Percentiles rank a stretch among this genome's conserved stretches.
Evolutionary conservation across 2,113 vertebrate species (phyloP).

Genomic region (Craseonycteris thonglongyai): DNA sequence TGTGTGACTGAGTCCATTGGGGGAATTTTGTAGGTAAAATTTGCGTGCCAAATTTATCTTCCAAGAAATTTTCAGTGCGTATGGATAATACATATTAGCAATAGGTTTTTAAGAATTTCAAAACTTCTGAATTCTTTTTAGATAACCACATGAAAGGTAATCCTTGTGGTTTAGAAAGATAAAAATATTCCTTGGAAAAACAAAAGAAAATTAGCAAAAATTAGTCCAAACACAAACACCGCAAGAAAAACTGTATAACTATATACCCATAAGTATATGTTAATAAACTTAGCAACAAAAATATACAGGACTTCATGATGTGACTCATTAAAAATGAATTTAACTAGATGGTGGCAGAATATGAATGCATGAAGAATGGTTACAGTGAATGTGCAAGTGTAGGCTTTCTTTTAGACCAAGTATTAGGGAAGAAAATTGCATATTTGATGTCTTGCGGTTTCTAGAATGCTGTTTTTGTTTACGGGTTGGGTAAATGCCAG

Average conservation of each 20-base stretch:
- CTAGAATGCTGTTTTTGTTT: constrained; percentile 78
- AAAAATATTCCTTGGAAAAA: constrained; percentile 69
- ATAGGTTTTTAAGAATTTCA: neutral
- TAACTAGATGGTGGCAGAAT: constrained; percentile 4
- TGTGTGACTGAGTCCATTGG: neutral
- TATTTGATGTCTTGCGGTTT: constrained; percentile 76
- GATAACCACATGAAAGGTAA: constrained; percentile 52
- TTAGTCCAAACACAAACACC: constrained; percentile 69
- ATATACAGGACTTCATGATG: constrained; percentile 57
- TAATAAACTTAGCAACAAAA: constrained; percentile 77
- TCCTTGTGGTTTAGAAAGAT: constrained; percentile 61
- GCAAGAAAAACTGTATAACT: constrained; percentile 65
- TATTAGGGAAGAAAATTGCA: constrained; percentile 82
- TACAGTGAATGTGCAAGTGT: neutral
- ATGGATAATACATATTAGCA: neutral
- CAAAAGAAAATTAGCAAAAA: constrained; percentile 75
- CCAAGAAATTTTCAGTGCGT: neutral
- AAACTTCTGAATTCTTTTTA: constrained; percentile 21
- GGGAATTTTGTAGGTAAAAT: neutral
- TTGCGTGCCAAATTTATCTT: neutral
- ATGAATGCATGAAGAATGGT: neutral
- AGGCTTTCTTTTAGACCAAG: constrained; percentile 69
- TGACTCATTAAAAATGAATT: constrained; percentile 65
- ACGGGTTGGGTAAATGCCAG: constrained; percentile 72
- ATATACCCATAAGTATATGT: constrained; percentile 72